Evolutionary conservation across 2,888 invertebrate species (phyloP), one percentile per base, ranked within the genome.

Genomic region (Iphiclides podalirius): DNA sequence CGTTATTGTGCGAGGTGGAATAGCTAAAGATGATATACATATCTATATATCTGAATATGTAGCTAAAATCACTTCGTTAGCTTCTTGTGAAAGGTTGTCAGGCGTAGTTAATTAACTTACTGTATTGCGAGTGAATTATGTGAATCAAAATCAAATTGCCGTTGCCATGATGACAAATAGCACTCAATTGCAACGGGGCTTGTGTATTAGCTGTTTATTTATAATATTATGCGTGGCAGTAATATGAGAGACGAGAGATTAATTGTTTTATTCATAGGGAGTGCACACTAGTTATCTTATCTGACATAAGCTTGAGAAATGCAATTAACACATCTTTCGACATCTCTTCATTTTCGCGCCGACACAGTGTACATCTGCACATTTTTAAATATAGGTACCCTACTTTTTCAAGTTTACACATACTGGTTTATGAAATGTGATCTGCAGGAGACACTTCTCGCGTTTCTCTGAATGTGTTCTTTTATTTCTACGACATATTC

Each of bases 401-500:
- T 23, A 4, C 17, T n/a, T 48, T 37, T 17, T 4, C 39, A 13
- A 13, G 12, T 47, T 39, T 16, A 40, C 35, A 11, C 12, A 47
- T 28, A 38, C 26, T 33, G 17, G 28, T 26, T 37, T 44, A 34
- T 34, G 16, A 49, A 43, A 43, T 43, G 38, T 38, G 33, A 23
- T 20, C 37, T 42, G 33, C 33, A 2, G 8, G 23, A 36, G 42
- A 43, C 39, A 39, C 43, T 43, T 43, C n/a, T 43, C 43, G 34
- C 26, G 43, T 44, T 37, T 42, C 36, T 34, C 43, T 48, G 37
- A 48, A 48, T 43, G 38, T 31, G 33, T 38, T 23, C 43, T 39
- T 49, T 49, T 49, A 49, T 44, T 49, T 34, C 26, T 44, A 15
- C 17, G 38, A 34, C 43, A 39, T 49, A 49, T 44, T 49, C 49